Percentiles rank a stretch among this genome's conserved stretches.
These are phyloP conservation scores for Astropecten irregularis DNA, from an alignment of 53 echinoderm and acorn worm genomes.

Conservation along the genomic window DNA sequence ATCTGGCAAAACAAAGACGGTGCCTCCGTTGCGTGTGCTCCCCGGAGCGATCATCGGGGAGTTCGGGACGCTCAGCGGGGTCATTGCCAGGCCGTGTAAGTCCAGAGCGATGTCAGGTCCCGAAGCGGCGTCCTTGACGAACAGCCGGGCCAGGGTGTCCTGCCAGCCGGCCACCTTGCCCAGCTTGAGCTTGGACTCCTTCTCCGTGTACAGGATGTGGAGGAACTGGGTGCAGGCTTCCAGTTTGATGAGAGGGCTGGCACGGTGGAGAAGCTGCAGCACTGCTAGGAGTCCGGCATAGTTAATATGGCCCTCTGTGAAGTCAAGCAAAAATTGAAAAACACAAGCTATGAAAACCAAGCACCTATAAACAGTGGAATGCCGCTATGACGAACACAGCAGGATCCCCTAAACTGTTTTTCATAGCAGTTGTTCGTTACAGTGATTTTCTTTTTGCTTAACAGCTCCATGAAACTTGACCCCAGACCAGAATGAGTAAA, in stretches of 20 bases:
- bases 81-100: slow-evolving; percentile 19
- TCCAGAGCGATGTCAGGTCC: slow-evolving; percentile 27
- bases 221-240: slow-evolving; percentile 90
- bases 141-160: slow-evolving; percentile 79
- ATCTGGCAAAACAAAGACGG: neutral
- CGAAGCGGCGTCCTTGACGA: neutral
- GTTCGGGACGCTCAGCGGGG: neutral
- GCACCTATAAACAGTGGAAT: no score
- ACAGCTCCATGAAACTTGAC: no score
- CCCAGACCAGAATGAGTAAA: no score
- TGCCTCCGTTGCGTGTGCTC: neutral
- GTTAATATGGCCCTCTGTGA: slow-evolving; percentile 81
- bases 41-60: neutral
- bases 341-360: no score
- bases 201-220: slow-evolving; percentile 83
- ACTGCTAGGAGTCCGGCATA: slow-evolving; percentile 82
- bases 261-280: slow-evolving; percentile 76
- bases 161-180: slow-evolving; percentile 92
- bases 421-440: no score
- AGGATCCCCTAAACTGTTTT: no score
- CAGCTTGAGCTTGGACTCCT: slow-evolving; percentile 63
- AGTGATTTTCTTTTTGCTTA: no score
- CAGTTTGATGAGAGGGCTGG: slow-evolving; percentile 74
- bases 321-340: neutral
- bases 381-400: no score